Percentiles rank a stretch among this genome's conserved stretches.
Evolutionary conservation across 1,140 invertebrate species (phyloP).

Genomic region (Vollenhovia emeryi): DNA sequence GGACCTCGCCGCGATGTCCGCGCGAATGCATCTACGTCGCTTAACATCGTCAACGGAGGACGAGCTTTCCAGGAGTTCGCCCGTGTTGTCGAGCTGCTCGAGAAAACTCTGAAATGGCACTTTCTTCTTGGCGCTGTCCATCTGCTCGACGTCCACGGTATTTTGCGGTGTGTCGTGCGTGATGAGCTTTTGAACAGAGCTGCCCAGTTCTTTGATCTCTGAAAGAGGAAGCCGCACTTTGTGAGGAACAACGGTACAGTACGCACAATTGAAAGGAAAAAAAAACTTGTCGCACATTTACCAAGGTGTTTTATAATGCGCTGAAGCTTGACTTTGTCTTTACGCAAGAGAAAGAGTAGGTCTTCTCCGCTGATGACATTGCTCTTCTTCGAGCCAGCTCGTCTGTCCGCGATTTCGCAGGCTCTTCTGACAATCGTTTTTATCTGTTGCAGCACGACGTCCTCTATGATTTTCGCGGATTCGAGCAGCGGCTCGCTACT

Average conservation of each 20-base stretch:
- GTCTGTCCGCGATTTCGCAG: slow-evolving; percentile 83
- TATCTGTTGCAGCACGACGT: slow-evolving; percentile 87
- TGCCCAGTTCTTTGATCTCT: slow-evolving; percentile 81
- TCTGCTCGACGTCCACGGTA: slow-evolving; percentile 56
- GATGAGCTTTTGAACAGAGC: slow-evolving; percentile 74
- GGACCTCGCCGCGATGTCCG: slow-evolving; percentile 81
- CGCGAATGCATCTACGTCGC: slow-evolving; percentile 79
- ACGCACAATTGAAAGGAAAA: background rate
- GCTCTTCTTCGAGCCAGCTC: slow-evolving; percentile 76
- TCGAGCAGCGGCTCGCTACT: slow-evolving; percentile 86
- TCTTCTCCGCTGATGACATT: slow-evolving; percentile 82
- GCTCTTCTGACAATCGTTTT: slow-evolving; percentile 84
- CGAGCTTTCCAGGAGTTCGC: slow-evolving; percentile 77
- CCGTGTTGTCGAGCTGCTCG: slow-evolving; percentile 80
- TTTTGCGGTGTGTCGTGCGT: slow-evolving; percentile 68
- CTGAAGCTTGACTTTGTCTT: slow-evolving; percentile 87
- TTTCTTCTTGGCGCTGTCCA: slow-evolving; percentile 67
- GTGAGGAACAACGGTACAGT: background rate
- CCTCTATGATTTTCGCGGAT: slow-evolving; percentile 87
- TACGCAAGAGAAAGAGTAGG: slow-evolving; percentile 87
- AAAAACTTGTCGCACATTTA: slow-evolving; percentile 64
- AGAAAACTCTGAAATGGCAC: slow-evolving; percentile 75
- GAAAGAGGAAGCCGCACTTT: slow-evolving; percentile 12
- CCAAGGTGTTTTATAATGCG: slow-evolving; percentile 87
- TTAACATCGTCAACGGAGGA: slow-evolving; percentile 79